phyloP scores from a whole-genome alignment of 2,797 vertebrate genomes.

The Microctenopoma lineatum region DNA sequence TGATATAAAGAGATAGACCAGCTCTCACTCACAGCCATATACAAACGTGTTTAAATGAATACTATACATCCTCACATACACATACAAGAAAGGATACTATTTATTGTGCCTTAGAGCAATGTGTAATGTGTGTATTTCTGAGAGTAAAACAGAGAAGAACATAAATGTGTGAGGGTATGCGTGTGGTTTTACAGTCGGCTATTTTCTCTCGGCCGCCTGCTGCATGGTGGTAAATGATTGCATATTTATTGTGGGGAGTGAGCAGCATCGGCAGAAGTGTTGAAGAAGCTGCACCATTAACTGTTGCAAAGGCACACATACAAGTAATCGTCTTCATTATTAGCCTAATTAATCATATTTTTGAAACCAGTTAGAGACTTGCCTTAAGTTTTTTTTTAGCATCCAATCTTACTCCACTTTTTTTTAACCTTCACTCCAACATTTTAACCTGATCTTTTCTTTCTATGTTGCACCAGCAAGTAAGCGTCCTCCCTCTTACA shows the following conservation, averaged over 20 bases:
- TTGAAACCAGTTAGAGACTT: slow-evolving; percentile 86
- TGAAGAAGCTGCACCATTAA: slow-evolving; percentile 89
- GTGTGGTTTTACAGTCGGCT: slow-evolving; percentile 51
- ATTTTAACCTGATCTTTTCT: slow-evolving; percentile 60
- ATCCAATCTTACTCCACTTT: slow-evolving; percentile 5
- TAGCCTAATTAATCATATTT: slow-evolving; percentile 93
- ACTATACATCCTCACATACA: slow-evolving; percentile 1
- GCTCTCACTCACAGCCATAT: slow-evolving; percentile 18
- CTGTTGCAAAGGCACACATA: slow-evolving; percentile 87
- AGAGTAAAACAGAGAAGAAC: slow-evolving; percentile 43
- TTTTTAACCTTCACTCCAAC: slow-evolving; percentile 66
- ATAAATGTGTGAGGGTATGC: slow-evolving; percentile 32
- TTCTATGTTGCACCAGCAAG: slow-evolving; percentile 31
- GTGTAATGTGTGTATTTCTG: slow-evolving; percentile 55
- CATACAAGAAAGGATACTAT: slow-evolving; percentile 48
- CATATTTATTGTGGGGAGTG: slow-evolving; percentile 91
- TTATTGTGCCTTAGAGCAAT: slow-evolving; percentile 55
- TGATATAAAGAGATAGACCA: slow-evolving; percentile 33
- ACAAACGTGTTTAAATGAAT: slow-evolving; percentile 15
- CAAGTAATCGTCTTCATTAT: slow-evolving; percentile 92
- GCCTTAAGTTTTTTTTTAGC: slow-evolving; percentile 74
- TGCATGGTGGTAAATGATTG: slow-evolving; percentile 90
- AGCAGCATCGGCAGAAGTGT: slow-evolving; percentile 77
- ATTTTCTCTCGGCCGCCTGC: slow-evolving; percentile 53
- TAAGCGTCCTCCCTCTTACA: slow-evolving; percentile 78